phyloP scores from a whole-genome alignment of 2,113 vertebrate genomes.

The Prinia subflava region DNA sequence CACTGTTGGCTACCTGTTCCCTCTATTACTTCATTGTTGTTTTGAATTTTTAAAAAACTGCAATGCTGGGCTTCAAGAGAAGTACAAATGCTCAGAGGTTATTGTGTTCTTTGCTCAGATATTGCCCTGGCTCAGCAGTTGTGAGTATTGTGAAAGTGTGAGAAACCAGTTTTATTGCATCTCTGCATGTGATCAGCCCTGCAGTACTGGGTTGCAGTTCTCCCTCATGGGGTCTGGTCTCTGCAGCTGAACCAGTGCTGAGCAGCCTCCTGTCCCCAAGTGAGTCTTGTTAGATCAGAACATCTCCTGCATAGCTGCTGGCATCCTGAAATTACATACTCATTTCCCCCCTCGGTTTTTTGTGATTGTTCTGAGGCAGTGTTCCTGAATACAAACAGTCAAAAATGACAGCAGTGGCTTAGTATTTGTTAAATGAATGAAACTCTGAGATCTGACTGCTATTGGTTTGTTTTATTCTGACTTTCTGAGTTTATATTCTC shows the following conservation, averaged over 20 bases:
- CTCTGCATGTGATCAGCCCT: neutral
- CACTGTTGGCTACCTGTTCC: neutral
- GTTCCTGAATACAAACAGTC: neutral
- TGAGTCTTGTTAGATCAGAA: neutral
- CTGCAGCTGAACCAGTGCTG: neutral
- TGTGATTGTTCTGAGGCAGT: neutral
- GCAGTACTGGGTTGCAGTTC: neutral
- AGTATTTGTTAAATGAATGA: neutral
- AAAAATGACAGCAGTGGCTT: neutral
- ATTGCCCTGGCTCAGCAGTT: neutral
- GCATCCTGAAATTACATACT: neutral
- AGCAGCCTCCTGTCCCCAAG: neutral
- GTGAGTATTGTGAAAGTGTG: neutral
- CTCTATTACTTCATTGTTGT: neutral
- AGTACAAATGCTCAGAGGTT: neutral
- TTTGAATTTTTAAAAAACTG: neutral
- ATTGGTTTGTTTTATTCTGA: neutral
- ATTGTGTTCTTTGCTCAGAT: neutral
- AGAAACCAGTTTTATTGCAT: neutral
- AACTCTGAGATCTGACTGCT: neutral
- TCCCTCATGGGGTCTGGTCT: neutral
- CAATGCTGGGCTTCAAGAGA: neutral
- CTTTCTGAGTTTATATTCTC: neutral
- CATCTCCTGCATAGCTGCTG: neutral
- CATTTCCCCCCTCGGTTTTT: neutral